These are phyloP conservation scores for Drosophila elegans DNA, from an alignment of 1,140 invertebrate species.

Conservation along the genomic window DNA sequence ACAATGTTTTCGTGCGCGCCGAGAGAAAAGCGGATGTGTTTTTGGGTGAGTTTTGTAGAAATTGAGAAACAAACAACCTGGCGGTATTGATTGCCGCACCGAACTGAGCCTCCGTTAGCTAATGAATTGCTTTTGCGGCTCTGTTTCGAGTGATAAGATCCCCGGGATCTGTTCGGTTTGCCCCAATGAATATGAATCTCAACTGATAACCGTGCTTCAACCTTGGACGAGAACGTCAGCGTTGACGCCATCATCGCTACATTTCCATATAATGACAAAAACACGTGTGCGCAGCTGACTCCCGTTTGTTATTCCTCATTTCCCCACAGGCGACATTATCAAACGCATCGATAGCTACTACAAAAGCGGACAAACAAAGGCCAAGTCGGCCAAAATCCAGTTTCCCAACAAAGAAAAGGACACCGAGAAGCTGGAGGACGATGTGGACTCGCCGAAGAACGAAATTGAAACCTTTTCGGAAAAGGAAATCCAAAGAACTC, in stretches of 20 bases:
- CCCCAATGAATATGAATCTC: constrained; percentile 18
- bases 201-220: constrained; percentile 56
- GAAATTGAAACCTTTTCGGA: constrained; percentile 80
- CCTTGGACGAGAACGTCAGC: constrained; percentile 33
- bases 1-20: constrained; percentile 78
- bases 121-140: constrained; percentile 13
- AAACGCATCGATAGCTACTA: constrained; percentile 79
- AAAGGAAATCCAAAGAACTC: constrained; percentile 58
- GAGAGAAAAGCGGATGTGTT: constrained; percentile 81
- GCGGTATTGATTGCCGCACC: constrained; percentile 22
- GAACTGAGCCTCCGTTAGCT: constrained; percentile 37
- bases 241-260: constrained; percentile 22
- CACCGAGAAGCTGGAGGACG: constrained; percentile 45
- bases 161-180: constrained; percentile 27
- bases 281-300: constrained; percentile 25
- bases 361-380: constrained; percentile 24
- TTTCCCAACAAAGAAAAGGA: constrained; percentile 59
- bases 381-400: constrained; percentile 51
- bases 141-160: constrained; percentile 23
- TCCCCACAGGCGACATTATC: constrained; percentile 70
- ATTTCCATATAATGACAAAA: constrained; percentile 12
- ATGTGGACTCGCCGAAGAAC: constrained; percentile 59
- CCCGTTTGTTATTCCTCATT: neutral
- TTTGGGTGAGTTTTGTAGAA: constrained; percentile 63
- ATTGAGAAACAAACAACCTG: constrained; percentile 23